Percentiles rank a stretch among this genome's conserved stretches.
phyloP scores from a whole-genome alignment of 2,797 vertebrate species.

The Tolypeutes matacus region DNA sequence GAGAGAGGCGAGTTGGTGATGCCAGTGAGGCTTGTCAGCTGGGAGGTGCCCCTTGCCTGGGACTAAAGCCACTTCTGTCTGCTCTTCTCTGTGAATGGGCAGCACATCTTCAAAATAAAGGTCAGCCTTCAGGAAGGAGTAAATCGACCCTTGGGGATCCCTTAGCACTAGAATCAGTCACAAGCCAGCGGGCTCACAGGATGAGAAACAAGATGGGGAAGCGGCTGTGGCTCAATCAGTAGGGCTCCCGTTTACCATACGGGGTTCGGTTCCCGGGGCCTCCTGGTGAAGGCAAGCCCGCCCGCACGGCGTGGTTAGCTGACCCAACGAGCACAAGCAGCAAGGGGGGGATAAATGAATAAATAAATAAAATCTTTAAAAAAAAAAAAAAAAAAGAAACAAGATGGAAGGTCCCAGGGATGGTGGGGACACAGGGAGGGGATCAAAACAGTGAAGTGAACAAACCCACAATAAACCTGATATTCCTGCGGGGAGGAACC shows the following conservation, averaged over 20 bases:
- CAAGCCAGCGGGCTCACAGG: neutral
- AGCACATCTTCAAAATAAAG: neutral
- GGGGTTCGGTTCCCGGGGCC: too few relatives aligned
- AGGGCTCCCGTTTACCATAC: too few relatives aligned
- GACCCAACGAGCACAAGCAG: too few relatives aligned
- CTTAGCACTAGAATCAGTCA: neutral
- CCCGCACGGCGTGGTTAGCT: too few relatives aligned
- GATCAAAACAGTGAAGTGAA: neutral
- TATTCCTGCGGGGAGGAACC: constrained; percentile 77
- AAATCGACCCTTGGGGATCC: neutral
- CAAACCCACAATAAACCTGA: constrained; percentile 43
- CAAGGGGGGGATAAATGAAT: too few relatives aligned
- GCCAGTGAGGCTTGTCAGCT: neutral
- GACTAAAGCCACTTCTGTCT: neutral
- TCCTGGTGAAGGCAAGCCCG: too few relatives aligned
- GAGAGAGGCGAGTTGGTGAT: neutral
- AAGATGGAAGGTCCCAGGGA: neutral
- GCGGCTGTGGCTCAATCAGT: too few relatives aligned
- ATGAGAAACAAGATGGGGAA: neutral
- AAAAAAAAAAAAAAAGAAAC: too few relatives aligned
- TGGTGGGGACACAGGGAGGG: neutral
- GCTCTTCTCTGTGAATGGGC: neutral
- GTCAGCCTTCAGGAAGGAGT: neutral
- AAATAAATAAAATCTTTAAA: too few relatives aligned
- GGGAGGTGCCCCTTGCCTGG: neutral